Conservation (phyloP, 2,113 vertebrate genomes). For the Burhinus oedicnemus region DNA sequence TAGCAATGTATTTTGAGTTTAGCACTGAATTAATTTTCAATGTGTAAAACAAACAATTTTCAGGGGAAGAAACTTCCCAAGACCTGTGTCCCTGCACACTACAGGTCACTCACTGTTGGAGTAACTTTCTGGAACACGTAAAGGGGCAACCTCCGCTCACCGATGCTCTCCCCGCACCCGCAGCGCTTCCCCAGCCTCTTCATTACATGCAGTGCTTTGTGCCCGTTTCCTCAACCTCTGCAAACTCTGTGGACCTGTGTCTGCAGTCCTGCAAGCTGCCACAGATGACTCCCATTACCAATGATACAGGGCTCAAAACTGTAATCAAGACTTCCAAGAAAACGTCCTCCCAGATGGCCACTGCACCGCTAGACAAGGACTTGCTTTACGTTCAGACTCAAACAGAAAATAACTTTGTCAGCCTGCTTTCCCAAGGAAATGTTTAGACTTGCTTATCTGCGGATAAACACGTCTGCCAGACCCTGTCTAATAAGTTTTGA, state of each 20-base stretch:
- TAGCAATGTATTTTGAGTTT: background rate
- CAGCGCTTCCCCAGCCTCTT: background rate
- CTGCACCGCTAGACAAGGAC: background rate
- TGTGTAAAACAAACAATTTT: background rate
- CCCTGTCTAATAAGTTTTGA: background rate
- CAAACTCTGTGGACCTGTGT: background rate
- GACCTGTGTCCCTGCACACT: background rate
- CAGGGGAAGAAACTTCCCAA: background rate
- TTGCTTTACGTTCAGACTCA: background rate
- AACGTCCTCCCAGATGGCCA: background rate
- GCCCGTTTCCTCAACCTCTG: background rate
- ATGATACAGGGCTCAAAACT: rapidly evolving
- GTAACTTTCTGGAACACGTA: background rate
- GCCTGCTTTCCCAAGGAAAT: constrained; percentile 24
- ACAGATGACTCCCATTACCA: background rate
- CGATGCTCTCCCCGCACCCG: background rate
- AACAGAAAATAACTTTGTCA: background rate
- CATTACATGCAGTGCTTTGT: background rate
- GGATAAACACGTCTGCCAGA: background rate
- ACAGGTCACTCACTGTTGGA: background rate
- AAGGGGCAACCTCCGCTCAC: rapidly evolving
- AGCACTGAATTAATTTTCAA: background rate
- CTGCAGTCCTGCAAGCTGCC: background rate
- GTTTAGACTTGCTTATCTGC: constrained; percentile 40
- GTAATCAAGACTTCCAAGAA: background rate